Evolutionary conservation across 2,888 invertebrate genomes (phyloP), one percentile per base, ranked within the genome.

Genomic region (Drosophila vallismaia): DNA sequence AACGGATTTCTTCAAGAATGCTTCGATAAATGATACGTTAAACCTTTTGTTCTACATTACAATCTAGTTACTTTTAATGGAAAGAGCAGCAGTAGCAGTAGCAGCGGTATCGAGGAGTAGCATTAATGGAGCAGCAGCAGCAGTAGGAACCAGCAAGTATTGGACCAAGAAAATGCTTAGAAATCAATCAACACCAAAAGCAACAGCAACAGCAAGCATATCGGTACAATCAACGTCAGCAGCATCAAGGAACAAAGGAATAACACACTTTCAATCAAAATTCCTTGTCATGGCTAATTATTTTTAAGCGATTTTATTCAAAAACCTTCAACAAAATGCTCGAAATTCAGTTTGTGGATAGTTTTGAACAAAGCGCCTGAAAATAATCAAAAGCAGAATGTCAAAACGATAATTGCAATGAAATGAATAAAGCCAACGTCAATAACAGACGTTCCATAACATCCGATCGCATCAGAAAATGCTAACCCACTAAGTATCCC

Each of bases 41-140:
- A 77, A 67, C 67, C 55, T 74, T 76, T 78, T 82, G 79, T 84
- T 82, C 84, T 82, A 82, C 82, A 84, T 84, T 82, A 82, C 78
- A 82, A 84, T 82, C 75, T 76, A 84, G 76, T 78, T 81, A 83
- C 59, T 58, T 78, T 71, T 72, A 69, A 75, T 67, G 74, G 72
- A 56, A 71, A 62, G 63, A 70, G 45, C 31, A 52, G 14, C 26
- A 52, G 14, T n/a, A 56, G 24, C 12, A 55, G 38, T 10, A 56
- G 36, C 26, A 56, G 31, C 31, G 31, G 58, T 24, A 58, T 53
- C 14, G 45, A 56, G 38, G 36, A 56, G 28, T 28, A 64, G 31
- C 52, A 51, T 28, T 10, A 46, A 31, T 46, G 48, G 14, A 51
- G 26, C 42, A 10, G 40, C 33, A 19, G 19, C 33, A 44, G 14